Percentiles rank a stretch among this genome's conserved stretches.
Conservation (phyloP, 1,140 invertebrate species). For the Eumaeus atala region DNA sequence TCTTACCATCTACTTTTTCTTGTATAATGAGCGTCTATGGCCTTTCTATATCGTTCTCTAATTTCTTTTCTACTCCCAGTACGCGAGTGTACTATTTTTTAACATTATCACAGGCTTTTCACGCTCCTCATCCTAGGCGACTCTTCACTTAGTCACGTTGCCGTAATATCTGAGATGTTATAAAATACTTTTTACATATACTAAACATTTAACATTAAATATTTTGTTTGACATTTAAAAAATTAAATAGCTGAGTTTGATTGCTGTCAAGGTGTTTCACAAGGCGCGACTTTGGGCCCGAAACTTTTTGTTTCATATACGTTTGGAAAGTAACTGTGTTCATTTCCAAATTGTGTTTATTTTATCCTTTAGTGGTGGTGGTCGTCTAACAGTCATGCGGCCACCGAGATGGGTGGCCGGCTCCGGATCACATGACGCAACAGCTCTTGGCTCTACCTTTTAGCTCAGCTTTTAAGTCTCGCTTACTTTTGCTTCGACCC, state of each 20-base stretch:
- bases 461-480: constrained; percentile 74
- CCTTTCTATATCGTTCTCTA: constrained; percentile 35
- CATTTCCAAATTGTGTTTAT: constrained; percentile 20
- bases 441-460: constrained; percentile 75
- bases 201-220: not conserved
- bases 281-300: constrained; percentile 39
- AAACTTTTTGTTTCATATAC: constrained; percentile 27
- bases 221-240: not conserved
- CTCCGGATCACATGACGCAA: constrained; percentile 75
- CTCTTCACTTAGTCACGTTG: not conserved
- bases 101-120: constrained; percentile 66
- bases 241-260: not conserved
- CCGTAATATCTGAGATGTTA: not conserved
- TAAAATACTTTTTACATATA: constrained; percentile 3
- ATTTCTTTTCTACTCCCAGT: constrained; percentile 33
- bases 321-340: constrained; percentile 21
- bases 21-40: constrained; percentile 44
- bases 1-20: constrained; percentile 10
- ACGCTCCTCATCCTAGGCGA: constrained; percentile 54
- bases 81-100: constrained; percentile 46
- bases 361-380: constrained; percentile 37
- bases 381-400: constrained; percentile 67
- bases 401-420: constrained; percentile 71
- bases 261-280: constrained; percentile 27
- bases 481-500: constrained; percentile 74